Base-by-base conservation (phyloP, 2,888 invertebrate species). In the Pristionchus exspectatus region DNA sequence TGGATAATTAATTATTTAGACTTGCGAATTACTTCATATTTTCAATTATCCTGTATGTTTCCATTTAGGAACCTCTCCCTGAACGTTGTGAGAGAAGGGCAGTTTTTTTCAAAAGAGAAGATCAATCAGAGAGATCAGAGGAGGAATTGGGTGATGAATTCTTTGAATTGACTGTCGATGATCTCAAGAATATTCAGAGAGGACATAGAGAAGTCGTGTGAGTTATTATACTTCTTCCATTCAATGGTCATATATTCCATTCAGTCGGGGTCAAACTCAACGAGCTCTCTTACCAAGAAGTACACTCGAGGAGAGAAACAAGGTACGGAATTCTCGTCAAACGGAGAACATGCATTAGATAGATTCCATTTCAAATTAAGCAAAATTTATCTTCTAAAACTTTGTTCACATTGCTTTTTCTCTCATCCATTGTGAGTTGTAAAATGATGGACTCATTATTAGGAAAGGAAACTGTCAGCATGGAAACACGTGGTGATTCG, bases 111-210 rank as follows among this genome's bases (percentile, higher is more conserved):
- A 63, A 66, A 56, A 63, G 54, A 44, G 86, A 66, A 33, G 86
- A 86, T 9, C 14, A 33, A 16, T 21, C 63, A 12, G 44, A 63
- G 9, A 66, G 24, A 66, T 27, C n/a, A 18, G 87, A 87, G 54
- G 87, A 87, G 50, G 87, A 87, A 72, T 87, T 87, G 87, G 87
- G 87, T 27, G 87, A 87, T 27, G 72, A 87, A 72, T 87, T 87
- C 87, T 87, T 72, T 30, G 87, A 87, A 27, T 72, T 87, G 87
- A 87, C 87, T 44, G 87, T 87, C 14, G 87, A 87, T 33, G 87
- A 87, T 72, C 50, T 87, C 18, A 87, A 87, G 87, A 87, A 44
- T 27, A 87, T 87, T 16, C 87, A 87, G 72, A 87, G 44, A 30
- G 87, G 24, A 18, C 72, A 59, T 12, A 33, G 72, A 27, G 87